These are phyloP conservation scores for Meda fulgida DNA, from an alignment of 2,797 vertebrate genomes.

Conservation along the genomic window DNA sequence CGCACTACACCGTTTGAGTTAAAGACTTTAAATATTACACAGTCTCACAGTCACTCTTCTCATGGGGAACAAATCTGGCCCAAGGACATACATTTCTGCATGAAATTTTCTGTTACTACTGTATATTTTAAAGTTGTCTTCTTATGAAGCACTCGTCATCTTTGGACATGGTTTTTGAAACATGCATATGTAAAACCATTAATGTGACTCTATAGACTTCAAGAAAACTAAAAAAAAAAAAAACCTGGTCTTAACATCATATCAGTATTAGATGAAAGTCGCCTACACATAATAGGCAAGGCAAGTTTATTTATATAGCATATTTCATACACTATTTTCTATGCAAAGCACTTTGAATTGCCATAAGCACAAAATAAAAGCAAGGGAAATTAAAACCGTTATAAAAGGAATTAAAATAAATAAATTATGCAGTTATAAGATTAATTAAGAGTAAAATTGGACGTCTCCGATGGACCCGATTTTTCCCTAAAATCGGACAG, in stretches of 20 bases:
- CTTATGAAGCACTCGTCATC: background rate
- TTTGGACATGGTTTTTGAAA: background rate
- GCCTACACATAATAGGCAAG: background rate
- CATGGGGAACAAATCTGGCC: slow-evolving; percentile 16
- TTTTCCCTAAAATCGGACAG: no score
- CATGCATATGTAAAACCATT: background rate
- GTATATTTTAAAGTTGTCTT: background rate
- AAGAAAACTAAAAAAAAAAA: no score
- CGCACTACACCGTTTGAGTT: background rate
- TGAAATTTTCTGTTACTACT: background rate
- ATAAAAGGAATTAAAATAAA: no score
- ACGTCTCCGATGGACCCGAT: no score
- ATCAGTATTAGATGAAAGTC: background rate
- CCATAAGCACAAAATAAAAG: no score
- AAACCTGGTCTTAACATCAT: background rate
- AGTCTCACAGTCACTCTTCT: slow-evolving; percentile 12
- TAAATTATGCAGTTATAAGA: no score
- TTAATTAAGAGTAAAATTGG: no score
- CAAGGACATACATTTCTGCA: slow-evolving; percentile 18
- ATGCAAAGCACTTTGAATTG: no score
- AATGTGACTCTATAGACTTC: no score
- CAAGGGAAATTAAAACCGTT: no score
- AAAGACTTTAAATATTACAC: slow-evolving; percentile 23
- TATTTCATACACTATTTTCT: no score
- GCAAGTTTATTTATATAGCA: no score